Base-by-base conservation (phyloP, 2,113 vertebrate genomes). In the Solea senegalensis region DNA sequence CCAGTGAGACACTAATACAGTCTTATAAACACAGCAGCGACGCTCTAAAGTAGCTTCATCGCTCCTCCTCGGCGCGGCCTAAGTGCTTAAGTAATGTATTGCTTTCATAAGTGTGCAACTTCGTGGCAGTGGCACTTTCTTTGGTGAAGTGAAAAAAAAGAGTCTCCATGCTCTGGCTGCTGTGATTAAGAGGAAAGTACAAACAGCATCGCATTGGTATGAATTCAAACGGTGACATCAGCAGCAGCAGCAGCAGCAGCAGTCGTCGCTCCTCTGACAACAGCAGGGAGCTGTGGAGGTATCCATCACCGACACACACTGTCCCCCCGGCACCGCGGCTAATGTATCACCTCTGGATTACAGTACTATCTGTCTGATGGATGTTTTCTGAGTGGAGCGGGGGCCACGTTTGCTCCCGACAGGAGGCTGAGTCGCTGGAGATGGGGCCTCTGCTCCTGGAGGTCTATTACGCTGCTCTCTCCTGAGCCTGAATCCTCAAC, bases 11-110 rank as follows among this genome's bases (percentile, higher is more conserved):
- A 91, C 90, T 92, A 93, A 93, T 91, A 91, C 77, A 91, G 91
- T 88, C 90, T 91, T 92, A 92, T 92, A 93, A 92, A 93, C 90
- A 93, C 86, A 91, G 81, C 88, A 90, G 85, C 89, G 88, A 89
- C 83, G 86, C 87, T 80, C 76, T 81, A 72, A 86, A 89, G 88
- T 89, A 91, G 85, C 90, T 91, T 84, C 90, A 91, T 92, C 89
- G 81, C 87, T 88, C 84, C 90, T 91, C 87, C 87, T 84, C 81
- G 88, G 87, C 89, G 21, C 80, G 79, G 88, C 78, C 83, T 92
- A 93, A 93, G 92, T 93, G 91, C 90, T 91, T 91, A 92, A 93
- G 89, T 94, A 93, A 94, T 93, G 88, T 93, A 94, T 93, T 91
- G 92, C 90, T 93, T 94, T 93, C 92, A 94, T 94, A 94, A 94